These are phyloP conservation scores for Sinocyclocheilus grahami DNA, from an alignment of 2,113 vertebrate genomes.

Conservation along the genomic window DNA sequence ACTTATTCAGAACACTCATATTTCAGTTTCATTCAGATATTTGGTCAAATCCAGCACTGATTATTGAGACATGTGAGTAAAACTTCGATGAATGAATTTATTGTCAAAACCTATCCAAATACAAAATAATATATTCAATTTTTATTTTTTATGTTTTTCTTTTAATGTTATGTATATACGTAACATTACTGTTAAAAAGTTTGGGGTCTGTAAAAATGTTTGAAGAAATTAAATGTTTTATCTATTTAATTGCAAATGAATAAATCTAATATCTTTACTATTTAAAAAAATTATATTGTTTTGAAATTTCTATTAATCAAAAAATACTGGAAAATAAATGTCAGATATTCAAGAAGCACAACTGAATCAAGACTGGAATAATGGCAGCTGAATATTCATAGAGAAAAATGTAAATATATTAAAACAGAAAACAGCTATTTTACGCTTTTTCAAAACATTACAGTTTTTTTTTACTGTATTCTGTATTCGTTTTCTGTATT, in stretches of 20 bases:
- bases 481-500: too few relatives aligned
- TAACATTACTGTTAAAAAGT: neutral
- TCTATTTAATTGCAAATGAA: neutral
- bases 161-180: neutral
- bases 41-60: neutral
- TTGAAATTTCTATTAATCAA: neutral
- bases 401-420: too few relatives aligned
- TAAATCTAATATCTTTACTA: neutral
- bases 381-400: neutral
- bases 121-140: too few relatives aligned
- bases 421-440: neutral
- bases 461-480: neutral
- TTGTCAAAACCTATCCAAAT: neutral
- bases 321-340: neutral
- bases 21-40: neutral
- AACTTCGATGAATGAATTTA: neutral
- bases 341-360: neutral
- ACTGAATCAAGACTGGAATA: neutral
- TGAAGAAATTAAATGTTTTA: neutral
- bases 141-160: neutral
- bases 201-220: neutral
- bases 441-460: neutral
- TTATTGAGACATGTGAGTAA: neutral
- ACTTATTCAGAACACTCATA: slow-evolving; percentile 14
- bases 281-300: neutral